Evolutionary conservation across 2,888 invertebrate genomes (phyloP).

Genomic region (Callyntrura sp.): DNA sequence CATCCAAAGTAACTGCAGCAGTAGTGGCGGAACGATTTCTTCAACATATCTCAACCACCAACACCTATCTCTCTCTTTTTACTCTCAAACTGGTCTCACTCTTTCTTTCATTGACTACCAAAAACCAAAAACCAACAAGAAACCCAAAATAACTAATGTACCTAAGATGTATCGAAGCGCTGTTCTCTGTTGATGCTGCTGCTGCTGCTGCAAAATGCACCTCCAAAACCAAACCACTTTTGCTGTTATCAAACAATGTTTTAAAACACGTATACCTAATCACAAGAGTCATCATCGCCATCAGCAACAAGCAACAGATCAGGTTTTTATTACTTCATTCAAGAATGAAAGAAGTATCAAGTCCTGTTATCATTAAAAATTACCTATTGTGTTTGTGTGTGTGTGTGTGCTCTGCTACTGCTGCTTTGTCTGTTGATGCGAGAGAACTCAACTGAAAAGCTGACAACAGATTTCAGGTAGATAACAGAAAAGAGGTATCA

Average conservation of each 20-base stretch:
- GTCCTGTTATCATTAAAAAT: neutral
- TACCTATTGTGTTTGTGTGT: neutral
- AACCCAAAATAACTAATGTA: neutral
- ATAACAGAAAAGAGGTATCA: no score
- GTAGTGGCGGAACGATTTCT: no score
- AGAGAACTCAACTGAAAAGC: no score
- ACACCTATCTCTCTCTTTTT: no score
- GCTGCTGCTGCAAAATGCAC: no score
- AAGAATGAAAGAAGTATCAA: no score
- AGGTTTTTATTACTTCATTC: no score
- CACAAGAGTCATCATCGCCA: neutral
- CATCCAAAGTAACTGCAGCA: neutral
- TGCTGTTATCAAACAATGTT: neutral
- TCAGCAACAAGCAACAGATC: neutral
- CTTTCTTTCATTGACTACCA: slow-evolving; percentile 23
- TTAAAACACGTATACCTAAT: neutral
- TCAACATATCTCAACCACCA: neutral
- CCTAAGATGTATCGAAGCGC: neutral
- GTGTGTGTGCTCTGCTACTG: neutral
- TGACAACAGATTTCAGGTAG: no score
- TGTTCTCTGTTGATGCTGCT: no score
- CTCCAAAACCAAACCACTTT: no score
- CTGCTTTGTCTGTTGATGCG: no score
- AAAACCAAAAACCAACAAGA: neutral
- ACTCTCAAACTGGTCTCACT: neutral